phyloP scores from a whole-genome alignment of 2,113 vertebrate genomes.

The Nymphicus hollandicus region DNA sequence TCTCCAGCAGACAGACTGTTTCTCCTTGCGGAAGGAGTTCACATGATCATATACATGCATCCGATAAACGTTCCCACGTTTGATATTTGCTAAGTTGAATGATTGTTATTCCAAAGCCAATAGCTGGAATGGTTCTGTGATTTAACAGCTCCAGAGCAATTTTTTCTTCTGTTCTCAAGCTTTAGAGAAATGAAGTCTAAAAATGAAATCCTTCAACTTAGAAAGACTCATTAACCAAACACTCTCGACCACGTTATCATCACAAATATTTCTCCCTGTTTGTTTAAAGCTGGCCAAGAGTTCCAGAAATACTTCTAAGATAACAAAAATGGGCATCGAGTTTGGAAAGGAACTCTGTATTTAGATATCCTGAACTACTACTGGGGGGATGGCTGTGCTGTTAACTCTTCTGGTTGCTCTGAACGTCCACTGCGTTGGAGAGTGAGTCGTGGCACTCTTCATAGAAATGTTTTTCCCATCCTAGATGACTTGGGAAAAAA shows the following conservation, averaged over 20 bases:
- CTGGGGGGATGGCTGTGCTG: neutral
- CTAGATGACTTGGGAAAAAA: neutral
- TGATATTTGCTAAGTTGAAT: constrained; percentile 41
- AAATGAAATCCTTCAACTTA: neutral
- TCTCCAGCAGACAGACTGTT: constrained; percentile 29
- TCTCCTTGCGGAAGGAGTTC: constrained; percentile 41
- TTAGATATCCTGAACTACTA: constrained; percentile 25
- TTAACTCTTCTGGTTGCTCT: constrained; percentile 27
- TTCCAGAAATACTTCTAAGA: constrained; percentile 64
- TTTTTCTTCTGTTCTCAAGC: neutral
- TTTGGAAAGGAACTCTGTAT: constrained; percentile 24
- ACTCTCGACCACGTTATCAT: neutral
- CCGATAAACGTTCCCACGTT: constrained; percentile 58
- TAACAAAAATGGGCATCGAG: constrained; percentile 47
- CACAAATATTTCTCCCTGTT: constrained; percentile 45
- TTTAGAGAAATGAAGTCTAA: neutral
- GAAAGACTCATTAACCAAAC: constrained; percentile 19
- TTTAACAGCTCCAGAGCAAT: neutral
- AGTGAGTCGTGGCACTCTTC: constrained; percentile 15
- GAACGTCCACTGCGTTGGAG: neutral
- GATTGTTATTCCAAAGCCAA: constrained; percentile 22
- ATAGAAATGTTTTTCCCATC: neutral
- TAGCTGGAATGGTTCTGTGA: constrained; percentile 11
- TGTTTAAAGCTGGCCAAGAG: constrained; percentile 45
- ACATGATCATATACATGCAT: constrained; percentile 37